A percentile compares a stretch with the other conserved stretches of the same genome.
These are phyloP conservation scores for Notarius quadriscutis DNA, from an alignment of 2,113 vertebrate species.

Conservation along the genomic window DNA sequence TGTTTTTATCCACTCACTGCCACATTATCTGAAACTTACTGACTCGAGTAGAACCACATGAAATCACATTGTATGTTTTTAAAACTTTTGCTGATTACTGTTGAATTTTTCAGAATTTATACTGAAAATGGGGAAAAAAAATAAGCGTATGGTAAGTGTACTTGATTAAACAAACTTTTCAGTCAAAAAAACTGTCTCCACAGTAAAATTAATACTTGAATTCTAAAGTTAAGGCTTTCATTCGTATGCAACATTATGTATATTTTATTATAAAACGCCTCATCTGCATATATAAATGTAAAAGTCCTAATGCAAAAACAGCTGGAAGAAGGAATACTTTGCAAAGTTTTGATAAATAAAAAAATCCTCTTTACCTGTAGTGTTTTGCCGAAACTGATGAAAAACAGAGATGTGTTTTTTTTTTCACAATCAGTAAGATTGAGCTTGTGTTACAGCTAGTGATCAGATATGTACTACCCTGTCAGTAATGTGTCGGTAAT, in stretches of 20 bases:
- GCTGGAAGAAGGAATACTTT: background rate
- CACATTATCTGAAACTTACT: background rate
- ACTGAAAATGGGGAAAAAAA: background rate
- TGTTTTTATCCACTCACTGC: background rate
- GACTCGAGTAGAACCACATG: background rate
- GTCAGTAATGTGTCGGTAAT: constrained; percentile 15
- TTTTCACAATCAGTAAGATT: background rate
- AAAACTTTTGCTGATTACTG: background rate
- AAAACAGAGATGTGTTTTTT: background rate
- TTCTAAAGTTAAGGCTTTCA: background rate
- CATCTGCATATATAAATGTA: background rate
- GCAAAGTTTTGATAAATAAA: background rate
- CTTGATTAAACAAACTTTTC: background rate
- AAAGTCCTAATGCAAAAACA: background rate
- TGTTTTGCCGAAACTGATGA: background rate
- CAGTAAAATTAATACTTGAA: background rate
- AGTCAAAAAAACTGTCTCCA: background rate
- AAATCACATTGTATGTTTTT: background rate
- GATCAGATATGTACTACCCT: background rate
- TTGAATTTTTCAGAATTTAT: background rate
- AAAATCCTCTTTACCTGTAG: background rate
- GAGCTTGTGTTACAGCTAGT: background rate
- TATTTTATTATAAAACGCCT: background rate
- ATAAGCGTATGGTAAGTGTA: background rate
- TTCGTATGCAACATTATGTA: background rate